These are phyloP conservation scores for Myripristis jacobus DNA, from an alignment of 2,797 vertebrate species.

Conservation along the genomic window DNA sequence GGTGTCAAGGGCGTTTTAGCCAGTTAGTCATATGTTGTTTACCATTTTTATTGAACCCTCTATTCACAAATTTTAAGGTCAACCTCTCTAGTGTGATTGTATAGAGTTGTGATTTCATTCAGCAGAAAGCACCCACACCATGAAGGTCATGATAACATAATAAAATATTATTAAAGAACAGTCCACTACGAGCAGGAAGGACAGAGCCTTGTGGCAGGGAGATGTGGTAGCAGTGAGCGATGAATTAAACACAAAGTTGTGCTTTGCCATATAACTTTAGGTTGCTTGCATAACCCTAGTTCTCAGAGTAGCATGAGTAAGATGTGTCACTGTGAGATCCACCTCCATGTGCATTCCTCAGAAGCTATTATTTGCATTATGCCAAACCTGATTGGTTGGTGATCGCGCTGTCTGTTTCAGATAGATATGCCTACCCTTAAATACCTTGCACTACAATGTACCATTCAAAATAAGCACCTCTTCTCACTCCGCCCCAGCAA, in stretches of 20 bases:
- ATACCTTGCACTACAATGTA: too few relatives aligned
- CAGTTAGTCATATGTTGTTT: constrained; percentile 40
- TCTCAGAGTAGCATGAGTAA: too few relatives aligned
- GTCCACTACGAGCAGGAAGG: constrained; percentile 44
- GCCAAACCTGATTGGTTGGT: too few relatives aligned
- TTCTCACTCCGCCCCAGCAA: too few relatives aligned
- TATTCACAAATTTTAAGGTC: constrained; percentile 55
- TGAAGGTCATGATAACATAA: constrained; percentile 65
- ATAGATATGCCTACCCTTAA: too few relatives aligned
- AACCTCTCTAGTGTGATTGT: constrained; percentile 45
- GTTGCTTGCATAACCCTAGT: too few relatives aligned
- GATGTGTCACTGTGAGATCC: too few relatives aligned
- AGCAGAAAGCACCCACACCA: constrained; percentile 49
- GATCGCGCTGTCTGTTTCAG: too few relatives aligned
- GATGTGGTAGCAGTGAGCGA: constrained; percentile 53
- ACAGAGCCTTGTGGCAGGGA: constrained; percentile 62
- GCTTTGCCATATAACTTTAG: constrained; percentile 45
- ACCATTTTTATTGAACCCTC: constrained; percentile 40
- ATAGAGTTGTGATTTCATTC: constrained; percentile 62
- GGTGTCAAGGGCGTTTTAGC: constrained; percentile 37
- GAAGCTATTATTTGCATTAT: too few relatives aligned
- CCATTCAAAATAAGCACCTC: too few relatives aligned
- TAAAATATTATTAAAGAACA: constrained; percentile 60
- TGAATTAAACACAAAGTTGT: constrained; percentile 62
- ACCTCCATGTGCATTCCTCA: too few relatives aligned